A percentile compares a stretch with the other conserved stretches of the same genome.
Evolutionary conservation across 1,140 invertebrate species (phyloP).

Genomic region (Rhyzopertha dominica): DNA sequence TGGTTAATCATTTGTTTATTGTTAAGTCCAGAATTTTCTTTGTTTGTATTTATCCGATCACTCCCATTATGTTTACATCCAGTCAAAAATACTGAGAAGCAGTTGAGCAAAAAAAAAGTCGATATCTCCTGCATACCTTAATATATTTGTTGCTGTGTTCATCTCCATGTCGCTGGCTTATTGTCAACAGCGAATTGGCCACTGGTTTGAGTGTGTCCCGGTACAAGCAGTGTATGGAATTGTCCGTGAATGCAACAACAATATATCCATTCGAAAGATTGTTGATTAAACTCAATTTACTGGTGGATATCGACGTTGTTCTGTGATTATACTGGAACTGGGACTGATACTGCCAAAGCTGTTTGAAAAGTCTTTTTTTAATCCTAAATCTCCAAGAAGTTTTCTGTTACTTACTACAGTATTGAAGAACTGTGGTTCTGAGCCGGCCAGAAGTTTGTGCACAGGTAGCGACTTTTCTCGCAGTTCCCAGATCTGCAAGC

Average conservation of each 20-base stretch:
- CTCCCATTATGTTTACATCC: too few relatives aligned
- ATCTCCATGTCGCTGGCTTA: slow-evolving; percentile 49
- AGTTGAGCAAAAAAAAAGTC: too few relatives aligned
- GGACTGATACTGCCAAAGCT: slow-evolving; percentile 66
- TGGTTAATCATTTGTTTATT: too few relatives aligned
- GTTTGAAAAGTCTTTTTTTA: slow-evolving; percentile 22
- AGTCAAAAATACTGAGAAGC: too few relatives aligned
- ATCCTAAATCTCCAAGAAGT: too few relatives aligned
- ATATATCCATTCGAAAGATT: slow-evolving; percentile 59
- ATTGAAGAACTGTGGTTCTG: slow-evolving; percentile 57
- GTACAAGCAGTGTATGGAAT: slow-evolving; percentile 69
- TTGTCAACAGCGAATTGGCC: slow-evolving; percentile 49
- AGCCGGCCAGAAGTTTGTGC: slow-evolving; percentile 63
- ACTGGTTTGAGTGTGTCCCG: slow-evolving; percentile 69
- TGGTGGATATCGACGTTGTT: slow-evolving; percentile 52
- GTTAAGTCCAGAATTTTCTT: too few relatives aligned
- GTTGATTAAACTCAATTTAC: slow-evolving; percentile 59
- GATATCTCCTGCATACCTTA: slow-evolving; percentile 31
- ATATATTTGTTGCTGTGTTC: slow-evolving; percentile 49
- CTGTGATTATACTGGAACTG: slow-evolving; percentile 52
- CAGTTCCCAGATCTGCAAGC: slow-evolving; percentile 83
- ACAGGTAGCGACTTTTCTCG: slow-evolving; percentile 71
- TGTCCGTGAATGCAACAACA: slow-evolving; percentile 68
- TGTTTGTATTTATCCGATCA: too few relatives aligned
- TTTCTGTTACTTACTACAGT: slow-evolving; percentile 59